Percentiles rank a stretch among this genome's conserved stretches.
phyloP scores from a whole-genome alignment of 2,797 vertebrate genomes.

The Onychomys leucogaster region DNA sequence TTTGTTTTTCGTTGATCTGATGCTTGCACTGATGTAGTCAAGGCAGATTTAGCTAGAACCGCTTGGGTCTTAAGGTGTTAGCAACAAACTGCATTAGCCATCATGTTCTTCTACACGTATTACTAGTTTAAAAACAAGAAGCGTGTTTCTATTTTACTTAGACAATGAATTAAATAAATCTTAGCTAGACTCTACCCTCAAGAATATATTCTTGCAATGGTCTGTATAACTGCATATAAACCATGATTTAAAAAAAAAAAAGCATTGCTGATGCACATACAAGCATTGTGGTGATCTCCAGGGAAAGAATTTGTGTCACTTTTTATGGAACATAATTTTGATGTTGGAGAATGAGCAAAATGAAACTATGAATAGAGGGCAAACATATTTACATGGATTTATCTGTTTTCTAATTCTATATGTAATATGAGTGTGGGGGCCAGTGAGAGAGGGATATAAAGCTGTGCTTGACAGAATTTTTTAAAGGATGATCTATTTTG shows the following conservation, averaged over 20 bases:
- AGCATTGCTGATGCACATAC: background rate
- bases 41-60: background rate
- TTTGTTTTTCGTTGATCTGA: background rate
- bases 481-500: background rate
- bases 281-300: background rate
- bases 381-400: background rate
- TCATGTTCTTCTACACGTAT: background rate
- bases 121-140: background rate
- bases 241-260: too few species aligned
- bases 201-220: background rate
- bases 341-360: background rate
- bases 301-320: background rate
- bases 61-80: background rate
- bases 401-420: background rate
- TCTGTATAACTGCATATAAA: background rate
- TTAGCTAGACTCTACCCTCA: background rate
- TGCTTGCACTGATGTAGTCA: background rate
- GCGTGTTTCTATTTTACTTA: background rate
- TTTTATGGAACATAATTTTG: background rate
- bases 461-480: background rate
- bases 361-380: background rate
- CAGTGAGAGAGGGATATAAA: background rate
- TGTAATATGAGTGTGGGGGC: background rate
- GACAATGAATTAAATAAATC: background rate
- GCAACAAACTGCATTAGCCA: background rate